Percentiles rank a stretch among this genome's conserved stretches.
Conservation (phyloP, 1,140 invertebrate genomes). For the Drosophila athabasca region DNA sequence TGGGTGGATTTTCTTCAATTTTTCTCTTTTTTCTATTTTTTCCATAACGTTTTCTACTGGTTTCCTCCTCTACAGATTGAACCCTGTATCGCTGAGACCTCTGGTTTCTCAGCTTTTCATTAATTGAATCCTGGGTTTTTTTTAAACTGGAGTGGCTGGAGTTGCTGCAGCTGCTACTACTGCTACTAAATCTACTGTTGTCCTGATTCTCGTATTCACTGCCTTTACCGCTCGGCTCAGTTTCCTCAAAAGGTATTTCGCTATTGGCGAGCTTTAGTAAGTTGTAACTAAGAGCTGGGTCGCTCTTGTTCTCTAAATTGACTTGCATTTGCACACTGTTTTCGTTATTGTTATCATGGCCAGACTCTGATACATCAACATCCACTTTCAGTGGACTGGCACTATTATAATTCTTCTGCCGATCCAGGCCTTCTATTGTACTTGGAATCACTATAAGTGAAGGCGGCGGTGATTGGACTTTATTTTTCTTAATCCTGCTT, state of each 20-base stretch:
- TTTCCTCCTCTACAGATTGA: conserved; percentile 24
- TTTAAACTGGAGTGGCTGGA: conserved; percentile 44
- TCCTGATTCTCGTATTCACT: not conserved
- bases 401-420: conserved; percentile 1
- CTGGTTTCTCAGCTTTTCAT: conserved; percentile 32
- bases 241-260: conserved; percentile 1
- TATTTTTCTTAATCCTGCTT: conserved; percentile 1
- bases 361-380: conserved; percentile 17
- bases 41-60: conserved; percentile 36
- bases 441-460: not conserved
- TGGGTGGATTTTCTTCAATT: conserved; percentile 13
- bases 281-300: conserved; percentile 35
- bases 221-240: not conserved
- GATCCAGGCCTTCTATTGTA: not conserved
- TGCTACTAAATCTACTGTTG: conserved; percentile 16
- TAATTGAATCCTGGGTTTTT: conserved; percentile 43
- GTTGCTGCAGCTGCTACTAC: conserved; percentile 37
- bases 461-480: not conserved
- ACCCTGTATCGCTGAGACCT: not conserved
- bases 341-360: conserved; percentile 10
- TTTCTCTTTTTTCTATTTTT: conserved; percentile 12
- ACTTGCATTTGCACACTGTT: conserved; percentile 2
- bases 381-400: conserved; percentile 47
- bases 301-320: not conserved
- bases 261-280: conserved; percentile 46